Base-by-base conservation (phyloP, 2,888 invertebrate genomes). In the Sialis fuliginosa region DNA sequence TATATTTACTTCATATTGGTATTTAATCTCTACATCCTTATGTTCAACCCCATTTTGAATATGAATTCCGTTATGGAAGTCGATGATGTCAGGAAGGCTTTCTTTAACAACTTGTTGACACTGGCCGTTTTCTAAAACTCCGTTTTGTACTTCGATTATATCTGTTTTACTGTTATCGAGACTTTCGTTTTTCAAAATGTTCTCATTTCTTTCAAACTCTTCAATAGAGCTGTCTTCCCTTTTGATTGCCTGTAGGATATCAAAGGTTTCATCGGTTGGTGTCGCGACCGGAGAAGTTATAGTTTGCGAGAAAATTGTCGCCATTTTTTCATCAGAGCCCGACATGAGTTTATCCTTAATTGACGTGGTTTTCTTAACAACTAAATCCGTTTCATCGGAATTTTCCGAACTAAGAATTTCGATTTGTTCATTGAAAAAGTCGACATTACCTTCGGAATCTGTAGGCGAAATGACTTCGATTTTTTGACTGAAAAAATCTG, bases 241-340 rank as follows among this genome's bases (percentile, higher is more conserved):
- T 49, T 59, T 57, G 51, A 66, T 62, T 34, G 61, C 65, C 54
- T 65, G 64, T 44, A 66, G 54, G 53, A 66, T 65, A 55, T 66
- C 66, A 33, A 66, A 63, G 50, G 62, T 63, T 52, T 66, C 66
- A 49, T 66, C 66, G 13, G 62, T 62, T 6, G 66, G 66, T 12
- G 66, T 66, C 42, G 66, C 49, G 65, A 65, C 65, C 5, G 66
- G 66, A 1, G 64, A 64, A 10, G 65, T 65, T 12, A 66, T 64
- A 1, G 66, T 66, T 56, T 66, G 66, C 1, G 65, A 65, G 50
- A 66, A 66, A 6, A 66, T 56, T 32, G 65, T 50, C 48, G 62
- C 62, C 5, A 64, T 60, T 1, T 60, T 57, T 39, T 61, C 62
- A 47, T 66, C 66, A 9, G 61, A 60, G 34, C 65, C 50, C 9